Percentiles rank a stretch among this genome's conserved stretches.
These are phyloP conservation scores for Agriopis leucophaearia DNA, from an alignment of 2,888 invertebrate species.

Conservation along the genomic window DNA sequence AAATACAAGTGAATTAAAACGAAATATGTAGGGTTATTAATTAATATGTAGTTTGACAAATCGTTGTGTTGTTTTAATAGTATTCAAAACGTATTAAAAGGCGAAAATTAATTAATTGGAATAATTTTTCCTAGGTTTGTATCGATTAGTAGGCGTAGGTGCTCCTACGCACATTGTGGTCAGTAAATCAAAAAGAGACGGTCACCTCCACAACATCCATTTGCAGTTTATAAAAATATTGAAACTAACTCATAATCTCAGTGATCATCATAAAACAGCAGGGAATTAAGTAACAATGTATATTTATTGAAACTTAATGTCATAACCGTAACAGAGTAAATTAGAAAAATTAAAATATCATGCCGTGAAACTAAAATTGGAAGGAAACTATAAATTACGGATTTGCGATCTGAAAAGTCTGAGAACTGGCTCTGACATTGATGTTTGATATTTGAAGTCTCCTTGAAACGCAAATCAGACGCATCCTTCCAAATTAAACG, in stretches of 20 bases:
- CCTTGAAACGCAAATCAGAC: slow-evolving; percentile 26
- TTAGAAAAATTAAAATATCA: slow-evolving; percentile 32
- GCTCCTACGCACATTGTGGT: slow-evolving; percentile 64
- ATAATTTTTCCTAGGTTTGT: slow-evolving; percentile 45
- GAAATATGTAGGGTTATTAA: no score
- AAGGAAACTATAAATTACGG: slow-evolving; percentile 27
- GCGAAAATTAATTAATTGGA: slow-evolving; percentile 40
- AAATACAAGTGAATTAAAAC: no score
- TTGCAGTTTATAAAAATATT: slow-evolving; percentile 1
- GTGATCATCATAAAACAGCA: slow-evolving; percentile 22
- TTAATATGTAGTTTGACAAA: no score
- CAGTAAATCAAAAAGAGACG: slow-evolving; percentile 61
- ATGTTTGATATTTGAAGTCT: slow-evolving; percentile 30
- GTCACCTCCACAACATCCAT: slow-evolving; percentile 60
- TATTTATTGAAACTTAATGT: slow-evolving; percentile 17
- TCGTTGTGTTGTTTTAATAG: no score
- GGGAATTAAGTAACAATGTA: slow-evolving; percentile 22
- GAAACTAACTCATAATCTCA: slow-evolving; percentile 5
- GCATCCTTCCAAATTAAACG: slow-evolving; percentile 27
- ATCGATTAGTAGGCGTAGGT: slow-evolving; percentile 58
- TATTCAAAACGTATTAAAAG: slow-evolving; percentile 27
- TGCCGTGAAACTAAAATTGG: slow-evolving; percentile 22
- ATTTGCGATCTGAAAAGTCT: slow-evolving; percentile 3
- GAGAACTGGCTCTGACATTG: slow-evolving; percentile 1
- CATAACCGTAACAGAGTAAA: slow-evolving; percentile 8